Percentiles rank a stretch among this genome's conserved stretches.
Conservation (phyloP, 2,888 invertebrate species). For the Oxystoma pomonae region DNA sequence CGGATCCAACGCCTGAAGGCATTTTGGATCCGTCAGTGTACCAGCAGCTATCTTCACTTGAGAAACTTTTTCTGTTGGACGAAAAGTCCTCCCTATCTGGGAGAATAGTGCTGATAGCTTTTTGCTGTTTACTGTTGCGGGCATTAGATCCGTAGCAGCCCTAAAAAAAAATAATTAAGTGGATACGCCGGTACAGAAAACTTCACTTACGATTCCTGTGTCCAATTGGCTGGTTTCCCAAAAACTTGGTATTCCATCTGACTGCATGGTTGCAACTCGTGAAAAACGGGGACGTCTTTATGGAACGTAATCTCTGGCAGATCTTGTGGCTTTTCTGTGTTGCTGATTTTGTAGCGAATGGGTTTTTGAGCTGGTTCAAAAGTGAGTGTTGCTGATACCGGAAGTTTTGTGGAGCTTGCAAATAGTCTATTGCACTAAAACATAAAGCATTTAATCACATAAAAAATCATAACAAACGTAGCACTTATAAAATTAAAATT, state of each 20-base stretch:
- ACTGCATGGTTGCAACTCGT: constrained; percentile 25
- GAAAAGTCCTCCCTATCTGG: too few relatives aligned
- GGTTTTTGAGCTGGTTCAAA: constrained; percentile 2
- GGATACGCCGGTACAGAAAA: neutral
- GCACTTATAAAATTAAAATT: neutral
- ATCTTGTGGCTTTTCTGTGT: constrained; percentile 15
- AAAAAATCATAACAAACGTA: neutral
- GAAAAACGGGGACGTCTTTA: constrained; percentile 8
- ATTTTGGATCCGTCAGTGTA: too few relatives aligned
- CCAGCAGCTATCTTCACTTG: too few relatives aligned
- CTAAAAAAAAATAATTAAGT: too few relatives aligned
- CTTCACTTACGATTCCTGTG: constrained; percentile 14
- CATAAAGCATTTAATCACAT: neutral
- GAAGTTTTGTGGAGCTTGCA: neutral
- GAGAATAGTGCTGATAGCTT: too few relatives aligned
- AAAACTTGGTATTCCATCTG: constrained; percentile 19
- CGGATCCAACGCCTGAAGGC: too few relatives aligned
- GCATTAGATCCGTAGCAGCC: too few relatives aligned
- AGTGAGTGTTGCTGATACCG: constrained; percentile 4
- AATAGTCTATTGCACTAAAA: neutral
- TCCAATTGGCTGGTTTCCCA: constrained; percentile 13
- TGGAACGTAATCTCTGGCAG: constrained; percentile 20
- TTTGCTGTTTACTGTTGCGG: too few relatives aligned
- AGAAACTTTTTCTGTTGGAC: too few relatives aligned
- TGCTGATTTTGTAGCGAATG: constrained; percentile 20